Evolutionary conservation across 2,797 vertebrate species (phyloP).

Genomic region (Lithobates pipiens): DNA sequence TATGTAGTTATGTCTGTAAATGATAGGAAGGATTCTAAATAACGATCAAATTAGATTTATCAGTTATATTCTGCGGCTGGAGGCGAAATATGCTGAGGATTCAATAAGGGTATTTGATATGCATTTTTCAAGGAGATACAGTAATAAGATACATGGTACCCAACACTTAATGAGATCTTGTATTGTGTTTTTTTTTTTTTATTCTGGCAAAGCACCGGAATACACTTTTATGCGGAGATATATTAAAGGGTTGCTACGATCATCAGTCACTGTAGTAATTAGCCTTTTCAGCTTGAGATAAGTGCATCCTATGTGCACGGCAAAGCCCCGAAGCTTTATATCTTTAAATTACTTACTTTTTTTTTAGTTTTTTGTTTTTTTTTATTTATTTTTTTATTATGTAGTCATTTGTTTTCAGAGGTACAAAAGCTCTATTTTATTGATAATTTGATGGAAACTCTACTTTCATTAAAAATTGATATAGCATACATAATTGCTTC

Average conservation of each 20-base stretch:
- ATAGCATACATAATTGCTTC: neutral
- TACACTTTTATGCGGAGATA: neutral
- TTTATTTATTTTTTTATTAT: too few relatives aligned
- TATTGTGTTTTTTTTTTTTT: neutral
- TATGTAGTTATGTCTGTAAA: conserved; percentile 17
- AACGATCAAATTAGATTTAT: conserved; percentile 37
- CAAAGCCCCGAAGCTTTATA: neutral
- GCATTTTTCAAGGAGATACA: conserved; percentile 29
- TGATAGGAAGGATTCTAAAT: conserved; percentile 19
- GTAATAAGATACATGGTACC: neutral
- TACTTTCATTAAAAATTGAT: neutral
- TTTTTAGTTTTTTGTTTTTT: neutral
- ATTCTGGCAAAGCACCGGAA: neutral
- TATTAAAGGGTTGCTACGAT: neutral
- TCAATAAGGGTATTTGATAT: conserved; percentile 35
- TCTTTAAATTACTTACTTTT: neutral
- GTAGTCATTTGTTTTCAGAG: neutral
- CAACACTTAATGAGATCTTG: neutral
- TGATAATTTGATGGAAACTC: neutral
- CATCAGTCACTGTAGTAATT: conserved; percentile 7
- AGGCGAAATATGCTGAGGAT: conserved; percentile 2
- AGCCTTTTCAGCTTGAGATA: neutral
- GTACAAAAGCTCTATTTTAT: neutral
- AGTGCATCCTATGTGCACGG: neutral
- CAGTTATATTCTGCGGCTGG: conserved; percentile 3